Percentiles rank a stretch among this genome's conserved stretches.
Conservation (phyloP, 2,888 invertebrate genomes). For the Tetanocera ferruginea region DNA sequence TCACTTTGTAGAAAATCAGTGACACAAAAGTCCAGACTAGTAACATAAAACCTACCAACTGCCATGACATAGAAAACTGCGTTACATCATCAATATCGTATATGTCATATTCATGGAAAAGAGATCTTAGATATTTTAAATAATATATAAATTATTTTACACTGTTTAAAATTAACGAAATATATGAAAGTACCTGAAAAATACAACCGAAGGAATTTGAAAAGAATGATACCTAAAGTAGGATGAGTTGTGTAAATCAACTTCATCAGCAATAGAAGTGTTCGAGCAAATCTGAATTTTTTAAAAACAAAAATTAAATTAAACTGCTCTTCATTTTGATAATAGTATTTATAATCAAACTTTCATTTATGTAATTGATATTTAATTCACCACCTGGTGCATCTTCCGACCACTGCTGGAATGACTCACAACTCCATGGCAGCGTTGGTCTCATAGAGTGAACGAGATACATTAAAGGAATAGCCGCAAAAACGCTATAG, state of each 20-base stretch:
- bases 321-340: too few species aligned
- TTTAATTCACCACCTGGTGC: not conserved
- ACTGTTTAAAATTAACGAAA: too few species aligned
- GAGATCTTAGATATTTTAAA: not conserved
- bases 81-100: not conserved
- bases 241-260: not conserved
- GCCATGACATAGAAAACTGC: constrained; percentile 9
- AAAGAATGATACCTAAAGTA: not conserved
- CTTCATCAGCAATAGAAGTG: not conserved
- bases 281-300: too few species aligned
- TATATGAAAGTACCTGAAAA: constrained; percentile 51
- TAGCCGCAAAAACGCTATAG: constrained; percentile 85
- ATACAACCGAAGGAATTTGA: constrained; percentile 58
- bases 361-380: too few species aligned
- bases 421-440: constrained; percentile 85
- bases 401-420: constrained; percentile 46
- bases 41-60: constrained; percentile 7
- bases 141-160: too few species aligned
- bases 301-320: too few species aligned
- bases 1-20: constrained; percentile 2
- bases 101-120: not conserved
- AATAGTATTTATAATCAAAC: too few species aligned
- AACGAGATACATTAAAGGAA: constrained; percentile 83
- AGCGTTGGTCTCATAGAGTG: constrained; percentile 77
- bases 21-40: constrained; percentile 18